Evolutionary conservation across 2,113 vertebrate genomes (phyloP).

Genomic region (Sceloporus undulatus): DNA sequence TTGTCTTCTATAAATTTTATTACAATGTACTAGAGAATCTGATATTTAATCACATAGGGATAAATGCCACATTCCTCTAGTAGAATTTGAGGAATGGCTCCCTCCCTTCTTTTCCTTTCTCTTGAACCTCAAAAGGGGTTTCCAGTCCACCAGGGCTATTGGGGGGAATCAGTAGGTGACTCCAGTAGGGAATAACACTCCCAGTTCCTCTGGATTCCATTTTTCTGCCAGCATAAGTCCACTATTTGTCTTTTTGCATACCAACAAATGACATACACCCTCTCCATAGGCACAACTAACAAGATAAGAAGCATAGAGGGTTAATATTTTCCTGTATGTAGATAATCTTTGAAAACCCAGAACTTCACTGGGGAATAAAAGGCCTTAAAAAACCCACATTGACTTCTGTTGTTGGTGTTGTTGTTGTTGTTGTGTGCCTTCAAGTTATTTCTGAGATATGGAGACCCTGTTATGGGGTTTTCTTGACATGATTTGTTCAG

Average conservation of each 20-base stretch:
- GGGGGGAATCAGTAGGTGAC: background rate
- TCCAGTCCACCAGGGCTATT: background rate
- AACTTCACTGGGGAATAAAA: background rate
- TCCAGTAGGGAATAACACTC: too few relatives aligned
- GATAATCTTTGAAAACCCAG: background rate
- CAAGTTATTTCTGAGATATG: too few relatives aligned
- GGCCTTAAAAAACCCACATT: background rate
- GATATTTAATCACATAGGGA: constrained; percentile 1
- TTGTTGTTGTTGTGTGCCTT: too few relatives aligned
- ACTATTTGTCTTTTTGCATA: too few relatives aligned
- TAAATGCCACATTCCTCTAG: background rate
- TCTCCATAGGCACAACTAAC: background rate
- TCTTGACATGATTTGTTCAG: too few relatives aligned
- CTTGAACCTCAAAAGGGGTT: background rate
- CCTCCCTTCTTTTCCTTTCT: background rate
- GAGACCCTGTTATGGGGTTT: too few relatives aligned
- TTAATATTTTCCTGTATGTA: background rate
- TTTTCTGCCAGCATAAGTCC: background rate
- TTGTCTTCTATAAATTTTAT: background rate
- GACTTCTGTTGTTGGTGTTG: background rate
- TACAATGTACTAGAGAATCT: background rate
- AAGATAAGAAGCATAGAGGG: background rate
- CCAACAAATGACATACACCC: background rate
- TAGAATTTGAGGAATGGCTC: background rate
- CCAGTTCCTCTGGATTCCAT: background rate